Conservation (phyloP, 2,797 vertebrate species). For the Fistularia commersonii region DNA sequence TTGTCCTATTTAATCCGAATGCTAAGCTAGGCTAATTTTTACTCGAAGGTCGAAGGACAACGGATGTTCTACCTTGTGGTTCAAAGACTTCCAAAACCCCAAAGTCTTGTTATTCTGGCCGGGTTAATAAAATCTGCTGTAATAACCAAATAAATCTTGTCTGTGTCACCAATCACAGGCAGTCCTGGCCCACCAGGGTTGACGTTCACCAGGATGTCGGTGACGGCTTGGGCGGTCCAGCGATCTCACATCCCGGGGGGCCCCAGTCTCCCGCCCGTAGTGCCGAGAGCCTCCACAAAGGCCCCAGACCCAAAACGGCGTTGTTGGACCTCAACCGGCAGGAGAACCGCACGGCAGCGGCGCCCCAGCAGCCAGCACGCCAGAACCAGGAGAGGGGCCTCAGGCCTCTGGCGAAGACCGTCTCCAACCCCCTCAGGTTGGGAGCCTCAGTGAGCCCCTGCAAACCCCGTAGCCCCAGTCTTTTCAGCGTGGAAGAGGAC, state of each 20-base stretch:
- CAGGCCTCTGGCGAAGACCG: conserved; percentile 56
- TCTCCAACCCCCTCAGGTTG: conserved; percentile 62
- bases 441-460: conserved; percentile 42
- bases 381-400: conserved; percentile 57
- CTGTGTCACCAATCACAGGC: conserved; percentile 70
- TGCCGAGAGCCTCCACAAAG: conserved; percentile 87
- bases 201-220: conserved; percentile 95
- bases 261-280: conserved; percentile 91
- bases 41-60: too few relatives aligned
- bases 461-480: conserved; percentile 68
- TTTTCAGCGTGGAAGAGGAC: conserved; percentile 87
- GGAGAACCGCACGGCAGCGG: conserved; percentile 26
- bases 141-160: neutral
- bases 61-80: too few relatives aligned
- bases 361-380: conserved; percentile 23
- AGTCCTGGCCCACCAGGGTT: conserved; percentile 96
- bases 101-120: too few relatives aligned
- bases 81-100: too few relatives aligned
- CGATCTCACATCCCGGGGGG: conserved; percentile 86
- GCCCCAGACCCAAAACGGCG: conserved; percentile 86
- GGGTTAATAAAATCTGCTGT: too few relatives aligned
- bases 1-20: too few relatives aligned
- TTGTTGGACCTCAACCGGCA: conserved; percentile 79
- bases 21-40: too few relatives aligned
- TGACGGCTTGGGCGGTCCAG: conserved; percentile 87